Conservation (phyloP, 2,797 vertebrate species). For the Chaenodraco wilsoni region DNA sequence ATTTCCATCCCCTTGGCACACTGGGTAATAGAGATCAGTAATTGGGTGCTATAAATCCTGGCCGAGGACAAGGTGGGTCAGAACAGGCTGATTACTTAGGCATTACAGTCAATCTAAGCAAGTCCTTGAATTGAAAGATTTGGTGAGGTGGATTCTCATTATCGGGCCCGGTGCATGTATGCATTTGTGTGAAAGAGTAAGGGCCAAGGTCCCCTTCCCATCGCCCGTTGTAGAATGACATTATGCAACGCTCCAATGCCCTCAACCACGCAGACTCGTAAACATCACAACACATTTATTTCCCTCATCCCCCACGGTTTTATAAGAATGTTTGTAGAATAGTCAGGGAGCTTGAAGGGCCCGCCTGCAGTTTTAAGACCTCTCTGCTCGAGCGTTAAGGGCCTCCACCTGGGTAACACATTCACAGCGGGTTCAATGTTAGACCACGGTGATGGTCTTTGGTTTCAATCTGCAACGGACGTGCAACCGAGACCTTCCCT, state of each 20-base stretch:
- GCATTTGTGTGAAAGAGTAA: conserved; percentile 64
- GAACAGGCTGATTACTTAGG: conserved; percentile 86
- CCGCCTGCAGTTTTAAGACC: conserved; percentile 55
- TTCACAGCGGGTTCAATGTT: conserved; percentile 28
- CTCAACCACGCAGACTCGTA: conserved; percentile 65
- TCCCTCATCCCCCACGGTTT: conserved; percentile 62
- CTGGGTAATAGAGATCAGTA: conserved; percentile 82
- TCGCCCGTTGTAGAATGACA: conserved; percentile 42
- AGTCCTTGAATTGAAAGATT: conserved; percentile 85
- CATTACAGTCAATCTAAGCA: conserved; percentile 84
- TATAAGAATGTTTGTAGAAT: conserved; percentile 61
- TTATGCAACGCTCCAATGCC: conserved; percentile 68
- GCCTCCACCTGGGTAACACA: conserved; percentile 18
- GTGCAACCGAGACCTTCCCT: not conserved
- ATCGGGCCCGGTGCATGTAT: conserved; percentile 64
- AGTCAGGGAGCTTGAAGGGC: conserved; percentile 20
- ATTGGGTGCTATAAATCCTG: conserved; percentile 86
- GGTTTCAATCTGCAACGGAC: conserved; percentile 37
- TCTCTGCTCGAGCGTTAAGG: conserved; percentile 22
- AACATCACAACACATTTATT: conserved; percentile 78
- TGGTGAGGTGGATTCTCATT: conserved; percentile 84
- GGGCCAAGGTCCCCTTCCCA: conserved; percentile 73
- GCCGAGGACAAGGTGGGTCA: conserved; percentile 86
- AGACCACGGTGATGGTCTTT: conserved; percentile 23
- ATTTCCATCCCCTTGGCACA: conserved; percentile 71